Evolutionary conservation across 2,113 vertebrate species (phyloP).

Genomic region (Tachycineta bicolor): DNA sequence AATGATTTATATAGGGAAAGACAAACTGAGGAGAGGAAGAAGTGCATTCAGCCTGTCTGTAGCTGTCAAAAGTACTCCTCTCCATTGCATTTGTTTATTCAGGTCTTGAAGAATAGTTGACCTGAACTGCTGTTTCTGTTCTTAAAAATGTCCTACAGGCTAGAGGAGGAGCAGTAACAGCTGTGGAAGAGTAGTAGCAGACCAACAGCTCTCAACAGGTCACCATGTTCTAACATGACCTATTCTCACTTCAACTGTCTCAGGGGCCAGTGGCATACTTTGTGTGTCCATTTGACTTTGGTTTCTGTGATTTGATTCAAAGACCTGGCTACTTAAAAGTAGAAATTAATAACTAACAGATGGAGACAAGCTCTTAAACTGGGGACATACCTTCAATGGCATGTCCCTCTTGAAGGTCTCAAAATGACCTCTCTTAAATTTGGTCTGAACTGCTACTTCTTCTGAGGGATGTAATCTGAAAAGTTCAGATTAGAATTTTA

Average conservation of each 20-base stretch:
- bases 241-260: not conserved
- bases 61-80: not conserved
- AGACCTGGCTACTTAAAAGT: not conserved
- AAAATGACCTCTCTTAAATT: not conserved
- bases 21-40: not conserved
- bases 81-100: not conserved
- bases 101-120: not conserved
- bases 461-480: not conserved
- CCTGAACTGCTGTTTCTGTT: not conserved
- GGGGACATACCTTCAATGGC: not conserved
- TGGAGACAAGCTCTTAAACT: not conserved
- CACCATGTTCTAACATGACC: not conserved
- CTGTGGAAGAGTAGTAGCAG: not conserved
- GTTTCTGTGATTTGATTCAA: not conserved
- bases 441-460: not conserved
- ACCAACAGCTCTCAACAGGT: not conserved
- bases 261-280: rapidly evolving
- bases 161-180: not conserved
- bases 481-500: not conserved
- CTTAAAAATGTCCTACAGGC: not conserved
- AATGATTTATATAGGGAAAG: not conserved
- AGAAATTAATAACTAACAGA: not conserved
- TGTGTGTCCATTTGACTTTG: not conserved
- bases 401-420: not conserved
- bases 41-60: not conserved